Evolutionary conservation across 2,113 vertebrate species (phyloP), one percentile per base, ranked within the genome.

Genomic region (Otus sunia): DNA sequence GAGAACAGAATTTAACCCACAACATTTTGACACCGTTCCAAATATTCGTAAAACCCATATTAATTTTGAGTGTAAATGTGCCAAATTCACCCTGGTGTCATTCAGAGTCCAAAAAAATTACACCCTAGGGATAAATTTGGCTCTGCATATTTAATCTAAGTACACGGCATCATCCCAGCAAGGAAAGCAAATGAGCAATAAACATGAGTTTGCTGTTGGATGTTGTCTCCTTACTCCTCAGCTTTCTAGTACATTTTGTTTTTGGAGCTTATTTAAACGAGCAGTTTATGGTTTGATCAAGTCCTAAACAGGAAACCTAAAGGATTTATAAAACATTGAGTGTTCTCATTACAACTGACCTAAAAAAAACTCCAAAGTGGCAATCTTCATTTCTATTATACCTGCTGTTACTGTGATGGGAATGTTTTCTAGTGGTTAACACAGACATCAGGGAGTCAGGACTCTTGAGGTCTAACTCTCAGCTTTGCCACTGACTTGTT

Each of bases 21-120:
- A 95, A 95, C 95, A 83, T 94, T 97, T 97, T 97, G 96, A 97
- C 97, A 93, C 91, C 17, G 19, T 96, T 97, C 94, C 95, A 97
- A 97, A 96, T 95, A 94, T 96, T 92, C 2, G 45, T 95, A 94
- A 95, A 94, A 60, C 71, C 92, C 52, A 36, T 95, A 97, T 95
- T 97, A 95, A 95, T 97, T 97, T 97, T 94, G 92, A 97, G 97
- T 96, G 96, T 96, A 97, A 97, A 96, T 95, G 94, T 96, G 94
- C 95, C 94, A 96, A 96, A 95, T 96, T 96, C 94, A 95, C 97
- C 90, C 91, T 91, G 76, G 92, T 96, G 95, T 97, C 96, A 96
- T 88, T 95, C 91, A 86, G 94, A 94, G 80, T 67, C 81, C 36
- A 92, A 92, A 94, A 96, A 95, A 95, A 96, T 77, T 66, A 94